phyloP scores from a whole-genome alignment of 37 sponge, comb jelly and placozoan species.

The Corticium candelabrum region DNA sequence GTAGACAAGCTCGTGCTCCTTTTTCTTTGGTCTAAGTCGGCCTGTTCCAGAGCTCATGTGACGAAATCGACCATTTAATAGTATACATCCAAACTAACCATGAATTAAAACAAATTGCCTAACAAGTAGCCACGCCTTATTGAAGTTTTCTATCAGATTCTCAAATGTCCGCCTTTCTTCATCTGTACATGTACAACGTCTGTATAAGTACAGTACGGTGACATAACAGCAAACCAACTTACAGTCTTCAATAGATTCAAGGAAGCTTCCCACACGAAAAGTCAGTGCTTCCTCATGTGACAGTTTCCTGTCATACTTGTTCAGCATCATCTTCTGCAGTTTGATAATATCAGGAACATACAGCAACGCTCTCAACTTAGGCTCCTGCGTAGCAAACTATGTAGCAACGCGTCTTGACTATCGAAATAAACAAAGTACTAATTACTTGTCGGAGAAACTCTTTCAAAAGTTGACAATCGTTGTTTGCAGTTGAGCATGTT shows the following conservation, averaged over 20 bases:
- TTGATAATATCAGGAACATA: not conserved
- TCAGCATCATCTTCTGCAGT: not conserved
- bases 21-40: not conserved
- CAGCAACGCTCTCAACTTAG: not conserved
- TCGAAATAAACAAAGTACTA: not conserved
- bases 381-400: not conserved
- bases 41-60: no score
- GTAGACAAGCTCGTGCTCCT: not conserved
- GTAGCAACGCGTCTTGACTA: no score
- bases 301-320: not conserved
- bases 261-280: not conserved
- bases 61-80: no score
- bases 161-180: not conserved
- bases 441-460: not conserved
- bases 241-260: not conserved
- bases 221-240: no score
- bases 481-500: not conserved
- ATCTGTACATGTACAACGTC: no score
- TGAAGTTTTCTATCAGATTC: not conserved
- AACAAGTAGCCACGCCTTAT: not conserved
- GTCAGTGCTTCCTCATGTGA: not conserved
- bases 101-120: not conserved
- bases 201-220: no score
- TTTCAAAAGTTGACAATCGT: not conserved
- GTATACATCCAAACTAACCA: no score